Evolutionary conservation across 1,140 invertebrate genomes (phyloP).

Genomic region (Eurosta solidaginis): DNA sequence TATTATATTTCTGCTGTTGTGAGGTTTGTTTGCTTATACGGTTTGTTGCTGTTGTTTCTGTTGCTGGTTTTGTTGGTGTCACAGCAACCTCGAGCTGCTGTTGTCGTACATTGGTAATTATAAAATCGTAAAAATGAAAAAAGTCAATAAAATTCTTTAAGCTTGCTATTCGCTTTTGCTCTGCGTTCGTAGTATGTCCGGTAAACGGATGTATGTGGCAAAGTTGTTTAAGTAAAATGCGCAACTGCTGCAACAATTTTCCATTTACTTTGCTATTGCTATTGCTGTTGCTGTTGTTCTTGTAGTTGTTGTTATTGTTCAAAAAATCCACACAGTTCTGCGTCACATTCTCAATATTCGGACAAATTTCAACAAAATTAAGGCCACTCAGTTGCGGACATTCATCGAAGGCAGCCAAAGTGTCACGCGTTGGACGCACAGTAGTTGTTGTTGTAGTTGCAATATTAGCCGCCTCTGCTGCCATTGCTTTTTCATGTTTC

Average conservation of each 20-base stretch:
- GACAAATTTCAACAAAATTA: conserved; percentile 19
- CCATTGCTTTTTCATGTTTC: background rate
- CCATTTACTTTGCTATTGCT: background rate
- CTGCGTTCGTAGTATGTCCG: background rate
- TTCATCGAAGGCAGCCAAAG: conserved; percentile 9
- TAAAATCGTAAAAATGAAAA: conserved; percentile 54
- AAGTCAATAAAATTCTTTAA: conserved; percentile 50
- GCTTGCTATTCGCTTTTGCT: conserved; percentile 32
- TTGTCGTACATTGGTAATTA: conserved; percentile 38
- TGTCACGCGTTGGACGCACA: background rate
- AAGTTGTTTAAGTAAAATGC: background rate
- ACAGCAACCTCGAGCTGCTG: background rate
- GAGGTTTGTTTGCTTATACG: background rate
- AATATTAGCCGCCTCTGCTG: background rate
- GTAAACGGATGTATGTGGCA: conserved; percentile 15
- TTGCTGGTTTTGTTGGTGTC: background rate
- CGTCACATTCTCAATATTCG: background rate
- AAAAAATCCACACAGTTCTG: background rate
- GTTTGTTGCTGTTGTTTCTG: background rate
- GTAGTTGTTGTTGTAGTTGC: background rate
- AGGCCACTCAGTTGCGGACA: background rate
- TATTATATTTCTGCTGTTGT: background rate
- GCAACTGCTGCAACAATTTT: background rate
- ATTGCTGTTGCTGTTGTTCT: background rate
- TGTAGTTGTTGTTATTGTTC: background rate